These are phyloP conservation scores for Knipowitschia caucasica DNA, from an alignment of 2,797 vertebrate genomes.

Conservation along the genomic window DNA sequence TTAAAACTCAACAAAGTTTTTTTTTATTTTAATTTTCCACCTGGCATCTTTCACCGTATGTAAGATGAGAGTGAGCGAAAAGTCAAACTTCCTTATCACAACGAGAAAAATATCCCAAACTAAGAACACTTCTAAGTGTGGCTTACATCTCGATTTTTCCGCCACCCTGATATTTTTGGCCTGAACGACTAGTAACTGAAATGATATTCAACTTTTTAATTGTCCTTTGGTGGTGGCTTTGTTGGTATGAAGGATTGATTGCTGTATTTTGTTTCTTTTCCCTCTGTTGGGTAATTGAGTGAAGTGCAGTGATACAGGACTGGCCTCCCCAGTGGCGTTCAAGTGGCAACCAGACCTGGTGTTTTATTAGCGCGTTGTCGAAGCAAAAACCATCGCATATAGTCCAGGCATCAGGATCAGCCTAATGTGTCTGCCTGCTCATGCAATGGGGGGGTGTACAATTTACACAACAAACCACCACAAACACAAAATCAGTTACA, in stretches of 20 bases:
- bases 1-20: not conserved
- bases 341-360: too few relatives aligned
- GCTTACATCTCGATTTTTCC: slow-evolving; percentile 47
- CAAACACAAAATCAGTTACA: too few relatives aligned
- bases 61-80: not conserved
- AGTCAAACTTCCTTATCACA: not conserved
- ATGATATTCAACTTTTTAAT: slow-evolving; percentile 9
- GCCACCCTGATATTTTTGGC: slow-evolving; percentile 27
- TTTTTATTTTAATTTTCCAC: not conserved
- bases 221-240: slow-evolving; percentile 50
- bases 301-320: too few relatives aligned
- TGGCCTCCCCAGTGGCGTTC: too few relatives aligned
- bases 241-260: slow-evolving; percentile 81
- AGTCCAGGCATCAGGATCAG: too few relatives aligned
- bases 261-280: slow-evolving; percentile 79
- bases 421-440: too few relatives aligned
- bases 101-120: too few relatives aligned
- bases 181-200: slow-evolving; percentile 6
- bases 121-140: slow-evolving; percentile 2
- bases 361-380: too few relatives aligned
- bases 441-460: too few relatives aligned
- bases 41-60: not conserved
- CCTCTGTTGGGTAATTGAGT: too few relatives aligned
- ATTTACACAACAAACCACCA: too few relatives aligned
- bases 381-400: too few relatives aligned